phyloP scores from a whole-genome alignment of 2,113 vertebrate species.

The Clarias macrocephalus region DNA sequence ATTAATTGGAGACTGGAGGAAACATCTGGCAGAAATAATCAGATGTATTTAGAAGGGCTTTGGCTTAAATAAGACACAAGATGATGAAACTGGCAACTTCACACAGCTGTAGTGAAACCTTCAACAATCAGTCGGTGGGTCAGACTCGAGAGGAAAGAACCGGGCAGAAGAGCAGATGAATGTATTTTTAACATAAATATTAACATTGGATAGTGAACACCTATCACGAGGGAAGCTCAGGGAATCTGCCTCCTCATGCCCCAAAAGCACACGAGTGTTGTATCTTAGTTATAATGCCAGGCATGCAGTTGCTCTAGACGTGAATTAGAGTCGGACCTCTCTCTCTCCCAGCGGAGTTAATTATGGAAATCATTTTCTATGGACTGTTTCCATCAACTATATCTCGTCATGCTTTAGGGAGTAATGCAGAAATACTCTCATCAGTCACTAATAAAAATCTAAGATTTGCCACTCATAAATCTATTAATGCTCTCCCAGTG shows the following conservation, averaged over 20 bases:
- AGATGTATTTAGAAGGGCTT: background rate
- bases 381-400: constrained; percentile 50
- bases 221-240: background rate
- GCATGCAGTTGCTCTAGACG: constrained; percentile 34
- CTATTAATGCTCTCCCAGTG: constrained; percentile 25
- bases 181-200: constrained; percentile 24
- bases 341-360: constrained; percentile 50
- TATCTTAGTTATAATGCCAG: constrained; percentile 44
- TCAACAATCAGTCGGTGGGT: constrained; percentile 1
- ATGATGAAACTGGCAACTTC: background rate
- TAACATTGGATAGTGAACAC: constrained; percentile 35
- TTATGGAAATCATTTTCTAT: constrained; percentile 51
- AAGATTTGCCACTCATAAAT: constrained; percentile 21
- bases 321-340: constrained; percentile 32
- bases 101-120: constrained; percentile 1
- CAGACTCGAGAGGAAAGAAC: background rate
- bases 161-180: background rate
- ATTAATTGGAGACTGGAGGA: constrained; percentile 25
- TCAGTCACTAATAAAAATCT: constrained; percentile 18
- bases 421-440: background rate
- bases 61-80: constrained; percentile 2
- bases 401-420: constrained; percentile 35
- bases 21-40: constrained; percentile 45
- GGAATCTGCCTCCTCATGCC: constrained; percentile 31
- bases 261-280: constrained; percentile 19